phyloP scores from a whole-genome alignment of 2,797 vertebrate species.

The Hydrophis major region DNA sequence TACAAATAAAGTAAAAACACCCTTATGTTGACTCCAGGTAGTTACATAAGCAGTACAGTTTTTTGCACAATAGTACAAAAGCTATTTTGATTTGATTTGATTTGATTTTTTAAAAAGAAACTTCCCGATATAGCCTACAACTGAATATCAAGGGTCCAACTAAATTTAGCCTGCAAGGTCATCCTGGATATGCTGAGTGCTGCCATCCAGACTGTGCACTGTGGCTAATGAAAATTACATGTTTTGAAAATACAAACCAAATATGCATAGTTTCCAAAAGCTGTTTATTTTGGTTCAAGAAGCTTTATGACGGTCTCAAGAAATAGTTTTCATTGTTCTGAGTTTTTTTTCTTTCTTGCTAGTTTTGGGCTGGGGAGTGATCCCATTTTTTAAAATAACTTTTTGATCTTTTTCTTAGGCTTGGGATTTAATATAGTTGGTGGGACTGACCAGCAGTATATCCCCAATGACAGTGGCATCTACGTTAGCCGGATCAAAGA shows the following conservation, averaged over 20 bases:
- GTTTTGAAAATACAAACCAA: not conserved
- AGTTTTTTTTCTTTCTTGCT: not conserved
- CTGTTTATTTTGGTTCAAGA: not conserved
- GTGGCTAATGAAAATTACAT: not conserved
- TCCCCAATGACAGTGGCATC: slow-evolving; percentile 87
- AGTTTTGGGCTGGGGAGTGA: not conserved
- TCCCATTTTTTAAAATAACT: slow-evolving; percentile 4
- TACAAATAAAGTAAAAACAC: not conserved
- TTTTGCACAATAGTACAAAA: not conserved
- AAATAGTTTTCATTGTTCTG: not conserved
- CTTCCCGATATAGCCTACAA: not conserved
- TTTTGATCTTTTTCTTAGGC: slow-evolving; percentile 74
- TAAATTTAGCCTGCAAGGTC: not conserved
- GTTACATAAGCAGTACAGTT: not conserved
- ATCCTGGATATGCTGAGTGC: not conserved
- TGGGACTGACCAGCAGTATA: slow-evolving; percentile 87
- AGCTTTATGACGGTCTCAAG: not conserved
- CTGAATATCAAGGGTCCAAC: not conserved
- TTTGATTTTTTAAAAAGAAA: not conserved
- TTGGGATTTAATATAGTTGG: slow-evolving; percentile 98
- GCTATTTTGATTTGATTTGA: not conserved
- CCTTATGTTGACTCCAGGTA: not conserved
- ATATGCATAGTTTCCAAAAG: not conserved
- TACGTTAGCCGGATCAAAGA: slow-evolving; percentile 94
- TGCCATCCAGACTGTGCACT: not conserved